phyloP scores from a whole-genome alignment of 2,888 invertebrate species.

The Liodrosophila aerea region DNA sequence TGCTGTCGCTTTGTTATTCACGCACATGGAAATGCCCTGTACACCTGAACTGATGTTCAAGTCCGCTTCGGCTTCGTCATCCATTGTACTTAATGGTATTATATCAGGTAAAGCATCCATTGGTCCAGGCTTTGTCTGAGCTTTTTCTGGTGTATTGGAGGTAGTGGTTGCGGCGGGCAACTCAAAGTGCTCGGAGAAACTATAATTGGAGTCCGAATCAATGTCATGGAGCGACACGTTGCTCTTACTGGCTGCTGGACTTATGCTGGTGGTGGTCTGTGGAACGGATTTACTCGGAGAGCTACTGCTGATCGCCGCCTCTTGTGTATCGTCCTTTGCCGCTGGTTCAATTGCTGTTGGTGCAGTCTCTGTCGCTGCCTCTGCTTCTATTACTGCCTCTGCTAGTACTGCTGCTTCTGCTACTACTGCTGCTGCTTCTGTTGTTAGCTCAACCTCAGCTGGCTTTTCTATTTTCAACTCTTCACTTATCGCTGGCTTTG shows the following conservation, averaged over 20 bases:
- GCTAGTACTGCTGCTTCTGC: neutral
- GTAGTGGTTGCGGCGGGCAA: conserved; percentile 49
- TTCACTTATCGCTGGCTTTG: conserved; percentile 5
- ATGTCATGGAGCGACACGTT: conserved; percentile 46
- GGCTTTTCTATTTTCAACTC: conserved; percentile 2
- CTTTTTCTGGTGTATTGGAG: neutral
- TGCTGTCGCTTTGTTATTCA: conserved; percentile 38
- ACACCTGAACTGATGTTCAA: conserved; percentile 14
- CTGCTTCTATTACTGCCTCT: neutral
- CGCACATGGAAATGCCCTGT: conserved; percentile 70
- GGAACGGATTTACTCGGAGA: conserved; percentile 32
- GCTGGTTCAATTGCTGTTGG: too few species aligned
- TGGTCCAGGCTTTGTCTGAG: conserved; percentile 42
- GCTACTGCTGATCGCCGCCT: conserved; percentile 31
- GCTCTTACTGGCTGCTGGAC: neutral
- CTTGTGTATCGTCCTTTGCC: too few species aligned
- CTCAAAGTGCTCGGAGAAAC: conserved; percentile 82
- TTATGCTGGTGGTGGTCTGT: conserved; percentile 2
- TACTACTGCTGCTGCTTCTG: neutral
- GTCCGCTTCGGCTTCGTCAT: conserved; percentile 24
- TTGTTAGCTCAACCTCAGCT: too few species aligned
- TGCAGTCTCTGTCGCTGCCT: too few species aligned
- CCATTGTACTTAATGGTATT: conserved; percentile 62
- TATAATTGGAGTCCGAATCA: conserved; percentile 82
- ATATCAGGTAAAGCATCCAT: conserved; percentile 77